A percentile compares a stretch with the other conserved stretches of the same genome.
Evolutionary conservation across 2,797 vertebrate genomes (phyloP).

Genomic region (Darevskia nairensis): DNA sequence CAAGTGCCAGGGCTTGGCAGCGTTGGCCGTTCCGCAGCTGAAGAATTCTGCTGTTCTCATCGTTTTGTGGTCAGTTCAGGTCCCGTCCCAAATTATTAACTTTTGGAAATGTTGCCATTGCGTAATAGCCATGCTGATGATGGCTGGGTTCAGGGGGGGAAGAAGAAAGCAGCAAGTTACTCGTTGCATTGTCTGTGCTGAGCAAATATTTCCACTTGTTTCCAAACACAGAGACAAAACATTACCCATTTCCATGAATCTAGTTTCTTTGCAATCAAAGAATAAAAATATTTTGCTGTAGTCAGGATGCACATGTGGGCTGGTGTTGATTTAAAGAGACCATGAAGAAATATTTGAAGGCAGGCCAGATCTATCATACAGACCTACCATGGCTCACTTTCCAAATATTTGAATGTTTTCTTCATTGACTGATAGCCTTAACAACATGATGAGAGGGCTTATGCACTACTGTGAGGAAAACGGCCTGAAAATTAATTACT

Average conservation of each 20-base stretch:
- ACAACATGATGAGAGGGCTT: no score
- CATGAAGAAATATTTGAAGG: not conserved
- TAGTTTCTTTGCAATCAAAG: not conserved
- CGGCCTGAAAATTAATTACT: no score
- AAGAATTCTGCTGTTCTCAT: slow-evolving; percentile 37
- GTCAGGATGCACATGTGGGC: slow-evolving; percentile 5
- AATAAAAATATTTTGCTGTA: slow-evolving; percentile 35
- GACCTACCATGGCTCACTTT: not conserved
- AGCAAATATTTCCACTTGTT: slow-evolving; percentile 19
- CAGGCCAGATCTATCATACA: not conserved
- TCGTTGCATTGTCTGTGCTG: not conserved
- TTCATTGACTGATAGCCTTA: no score
- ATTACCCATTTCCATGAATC: not conserved
- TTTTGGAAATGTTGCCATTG: not conserved
- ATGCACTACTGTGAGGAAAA: no score
- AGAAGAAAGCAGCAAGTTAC: not conserved
- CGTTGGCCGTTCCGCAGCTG: slow-evolving; percentile 7
- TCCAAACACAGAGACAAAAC: not conserved
- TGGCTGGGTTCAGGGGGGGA: not conserved
- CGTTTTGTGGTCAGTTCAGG: slow-evolving; percentile 8
- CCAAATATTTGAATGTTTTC: no score
- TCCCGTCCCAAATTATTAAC: slow-evolving; percentile 3
- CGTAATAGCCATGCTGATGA: not conserved
- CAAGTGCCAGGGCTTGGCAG: slow-evolving; percentile 10
- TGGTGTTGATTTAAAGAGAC: not conserved